phyloP scores from a whole-genome alignment of 2,888 invertebrate species.

The Dryobotodes eremita region DNA sequence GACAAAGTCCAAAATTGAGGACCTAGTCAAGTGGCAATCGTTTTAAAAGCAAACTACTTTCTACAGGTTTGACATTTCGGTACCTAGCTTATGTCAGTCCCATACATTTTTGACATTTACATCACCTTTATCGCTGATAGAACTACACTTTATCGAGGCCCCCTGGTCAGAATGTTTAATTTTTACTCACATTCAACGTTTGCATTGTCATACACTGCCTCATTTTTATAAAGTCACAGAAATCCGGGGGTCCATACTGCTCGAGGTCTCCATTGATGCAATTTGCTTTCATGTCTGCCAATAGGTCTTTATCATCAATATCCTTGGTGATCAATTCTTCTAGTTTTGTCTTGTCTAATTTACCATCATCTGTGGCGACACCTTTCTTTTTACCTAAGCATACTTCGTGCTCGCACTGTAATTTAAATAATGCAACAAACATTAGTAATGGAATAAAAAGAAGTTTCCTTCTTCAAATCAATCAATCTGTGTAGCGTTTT shows the following conservation, averaged over 20 bases:
- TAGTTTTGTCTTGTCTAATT: constrained; percentile 64
- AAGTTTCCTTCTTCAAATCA: not conserved
- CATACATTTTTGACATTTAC: no score
- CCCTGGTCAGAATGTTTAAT: no score
- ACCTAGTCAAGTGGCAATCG: no score
- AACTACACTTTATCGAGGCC: no score
- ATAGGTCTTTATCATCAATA: constrained; percentile 20
- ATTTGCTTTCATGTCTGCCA: constrained; percentile 15
- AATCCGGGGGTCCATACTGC: constrained; percentile 33
- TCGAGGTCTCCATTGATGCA: constrained; percentile 47
- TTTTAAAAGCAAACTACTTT: no score
- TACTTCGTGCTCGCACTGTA: constrained; percentile 70
- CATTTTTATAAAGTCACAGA: constrained; percentile 46
- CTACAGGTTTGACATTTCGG: no score
- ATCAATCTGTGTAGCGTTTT: not conserved
- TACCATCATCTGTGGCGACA: constrained; percentile 66
- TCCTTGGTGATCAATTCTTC: constrained; percentile 38
- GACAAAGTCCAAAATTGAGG: no score
- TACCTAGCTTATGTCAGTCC: no score
- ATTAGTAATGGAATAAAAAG: not conserved
- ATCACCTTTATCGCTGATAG: no score
- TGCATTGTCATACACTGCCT: constrained; percentile 25
- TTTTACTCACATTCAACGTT: constrained; percentile 41
- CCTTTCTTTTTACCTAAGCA: constrained; percentile 72
- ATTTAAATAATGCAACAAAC: not conserved